Conservation (phyloP, 2,797 vertebrate genomes). For the Prionace glauca region DNA sequence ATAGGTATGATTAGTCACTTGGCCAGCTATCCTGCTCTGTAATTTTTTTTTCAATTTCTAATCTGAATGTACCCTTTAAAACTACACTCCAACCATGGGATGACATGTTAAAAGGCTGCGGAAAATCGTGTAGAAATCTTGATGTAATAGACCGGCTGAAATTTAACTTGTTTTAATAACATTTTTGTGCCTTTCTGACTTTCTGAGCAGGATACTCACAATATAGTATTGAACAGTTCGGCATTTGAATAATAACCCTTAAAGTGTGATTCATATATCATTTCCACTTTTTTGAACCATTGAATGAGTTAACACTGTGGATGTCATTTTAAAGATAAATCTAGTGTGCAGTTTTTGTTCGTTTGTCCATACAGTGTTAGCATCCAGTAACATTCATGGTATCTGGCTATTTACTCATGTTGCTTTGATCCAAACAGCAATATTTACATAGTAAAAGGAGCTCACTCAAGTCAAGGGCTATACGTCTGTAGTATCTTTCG, state of each 20-base stretch:
- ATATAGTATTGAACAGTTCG: neutral
- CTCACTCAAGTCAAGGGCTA: neutral
- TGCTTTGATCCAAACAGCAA: neutral
- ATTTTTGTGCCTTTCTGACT: neutral
- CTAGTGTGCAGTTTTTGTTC: neutral
- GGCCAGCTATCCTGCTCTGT: neutral
- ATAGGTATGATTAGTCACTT: neutral
- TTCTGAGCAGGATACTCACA: neutral
- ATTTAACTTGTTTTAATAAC: neutral
- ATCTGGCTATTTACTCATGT: neutral
- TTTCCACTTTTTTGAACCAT: neutral
- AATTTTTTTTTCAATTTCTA: neutral
- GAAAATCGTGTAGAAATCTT: neutral
- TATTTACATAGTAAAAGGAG: neutral
- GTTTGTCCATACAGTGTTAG: neutral
- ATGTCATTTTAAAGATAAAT: neutral
- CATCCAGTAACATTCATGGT: neutral
- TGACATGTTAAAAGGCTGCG: neutral
- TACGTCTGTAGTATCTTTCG: neutral
- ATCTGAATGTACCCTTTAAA: neutral
- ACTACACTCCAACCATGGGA: neutral
- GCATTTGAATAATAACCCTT: neutral
- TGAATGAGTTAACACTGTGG: neutral
- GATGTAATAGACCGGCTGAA: neutral
- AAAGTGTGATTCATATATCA: neutral